phyloP scores from a whole-genome alignment of 2,888 invertebrate species.

The Eremobia ochroleuca region DNA sequence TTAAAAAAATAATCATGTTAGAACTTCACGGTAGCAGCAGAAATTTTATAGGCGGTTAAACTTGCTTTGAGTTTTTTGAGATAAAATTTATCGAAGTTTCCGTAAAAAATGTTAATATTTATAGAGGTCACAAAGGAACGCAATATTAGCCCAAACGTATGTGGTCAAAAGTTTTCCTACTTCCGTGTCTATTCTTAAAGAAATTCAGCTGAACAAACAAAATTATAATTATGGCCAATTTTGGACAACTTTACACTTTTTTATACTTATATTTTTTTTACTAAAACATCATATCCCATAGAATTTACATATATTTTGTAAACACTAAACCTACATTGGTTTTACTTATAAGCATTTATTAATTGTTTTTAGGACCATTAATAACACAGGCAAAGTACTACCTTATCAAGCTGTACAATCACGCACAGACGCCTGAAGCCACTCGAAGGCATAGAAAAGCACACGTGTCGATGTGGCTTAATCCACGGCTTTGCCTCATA shows the following conservation, averaged over 20 bases:
- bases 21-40: slow-evolving; percentile 84
- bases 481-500: slow-evolving; percentile 86
- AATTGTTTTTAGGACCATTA: slow-evolving; percentile 27
- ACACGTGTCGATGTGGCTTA: slow-evolving; percentile 89
- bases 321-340: not conserved
- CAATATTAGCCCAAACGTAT: slow-evolving; percentile 26
- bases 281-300: not conserved
- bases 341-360: not conserved
- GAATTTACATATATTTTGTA: not conserved
- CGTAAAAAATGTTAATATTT: slow-evolving; percentile 54
- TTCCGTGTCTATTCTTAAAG: slow-evolving; percentile 22
- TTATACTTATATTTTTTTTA: too few relatives aligned
- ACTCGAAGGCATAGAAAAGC: slow-evolving; percentile 82
- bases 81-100: slow-evolving; percentile 66
- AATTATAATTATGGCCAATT: not conserved
- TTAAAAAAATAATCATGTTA: slow-evolving; percentile 85
- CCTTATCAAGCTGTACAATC: slow-evolving; percentile 78
- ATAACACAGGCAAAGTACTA: slow-evolving; percentile 26
- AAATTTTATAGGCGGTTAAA: slow-evolving; percentile 82
- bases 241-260: not conserved
- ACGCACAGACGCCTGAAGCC: slow-evolving; percentile 83
- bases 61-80: slow-evolving; percentile 73
- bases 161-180: slow-evolving; percentile 56
- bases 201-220: slow-evolving; percentile 60
- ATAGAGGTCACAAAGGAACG: slow-evolving; percentile 54